A percentile compares a stretch with the other conserved stretches of the same genome.
phyloP scores from a whole-genome alignment of 2,797 vertebrate genomes.

The Pangasius larnaudii region DNA sequence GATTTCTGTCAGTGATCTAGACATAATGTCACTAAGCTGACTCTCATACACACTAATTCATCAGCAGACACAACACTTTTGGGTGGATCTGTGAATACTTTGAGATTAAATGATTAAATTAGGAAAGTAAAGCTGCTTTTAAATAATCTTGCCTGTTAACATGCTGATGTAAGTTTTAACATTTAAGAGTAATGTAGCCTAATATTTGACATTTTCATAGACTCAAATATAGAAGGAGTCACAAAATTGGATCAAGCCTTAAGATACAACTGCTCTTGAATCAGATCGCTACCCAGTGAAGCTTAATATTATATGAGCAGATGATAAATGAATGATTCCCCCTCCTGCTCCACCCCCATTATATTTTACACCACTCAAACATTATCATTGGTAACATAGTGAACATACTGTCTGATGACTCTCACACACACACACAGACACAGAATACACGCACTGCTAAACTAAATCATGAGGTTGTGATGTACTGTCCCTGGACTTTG shows the following conservation, averaged over 20 bases:
- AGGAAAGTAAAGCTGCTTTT: slow-evolving; percentile 1
- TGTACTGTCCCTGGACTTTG: slow-evolving; percentile 62
- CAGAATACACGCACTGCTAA: slow-evolving; percentile 35
- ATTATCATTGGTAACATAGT: slow-evolving; percentile 32
- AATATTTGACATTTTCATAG: not conserved
- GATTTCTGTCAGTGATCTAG: slow-evolving; percentile 27
- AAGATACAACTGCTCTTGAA: not conserved
- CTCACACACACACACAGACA: slow-evolving; percentile 19
- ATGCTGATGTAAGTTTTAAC: not conserved
- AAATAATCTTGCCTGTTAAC: not conserved
- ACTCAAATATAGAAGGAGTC: not conserved
- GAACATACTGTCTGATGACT: slow-evolving; percentile 42
- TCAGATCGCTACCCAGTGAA: not conserved
- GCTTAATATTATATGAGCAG: slow-evolving; percentile 14
- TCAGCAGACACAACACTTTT: not conserved
- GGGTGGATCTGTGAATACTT: not conserved
- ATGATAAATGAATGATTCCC: slow-evolving; percentile 8
- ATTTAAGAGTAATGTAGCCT: not conserved
- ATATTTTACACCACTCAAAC: slow-evolving; percentile 37
- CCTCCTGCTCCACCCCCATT: not conserved
- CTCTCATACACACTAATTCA: not conserved
- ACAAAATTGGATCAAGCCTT: not conserved
- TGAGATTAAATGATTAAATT: not conserved
- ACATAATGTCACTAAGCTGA: slow-evolving; percentile 12
- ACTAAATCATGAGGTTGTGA: slow-evolving; percentile 61